phyloP scores from a whole-genome alignment of 2,888 invertebrate genomes.

The Adelognathus sp. region DNA sequence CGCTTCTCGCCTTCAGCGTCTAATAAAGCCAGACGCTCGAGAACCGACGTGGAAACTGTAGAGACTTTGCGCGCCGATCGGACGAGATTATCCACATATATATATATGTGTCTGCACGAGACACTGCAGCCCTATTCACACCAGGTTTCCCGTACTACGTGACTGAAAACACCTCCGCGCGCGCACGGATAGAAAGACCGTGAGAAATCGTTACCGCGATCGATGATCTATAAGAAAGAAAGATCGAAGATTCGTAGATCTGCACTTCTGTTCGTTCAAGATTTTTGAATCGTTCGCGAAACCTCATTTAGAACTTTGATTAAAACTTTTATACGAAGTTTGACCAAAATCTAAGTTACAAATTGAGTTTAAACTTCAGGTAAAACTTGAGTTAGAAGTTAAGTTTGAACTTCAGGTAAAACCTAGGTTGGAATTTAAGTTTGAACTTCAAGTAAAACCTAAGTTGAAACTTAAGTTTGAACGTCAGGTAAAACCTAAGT shows the following conservation, averaged over 20 bases:
- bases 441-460: too few species aligned
- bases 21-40: slow-evolving; percentile 40
- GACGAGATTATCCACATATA: not conserved
- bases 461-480: too few species aligned
- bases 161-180: slow-evolving; percentile 52
- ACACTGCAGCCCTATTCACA: not conserved
- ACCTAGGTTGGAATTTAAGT: too few species aligned
- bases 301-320: too few species aligned
- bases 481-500: too few species aligned
- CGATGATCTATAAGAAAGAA: slow-evolving; percentile 54
- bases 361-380: too few species aligned
- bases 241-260: not conserved
- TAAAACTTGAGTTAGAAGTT: too few species aligned
- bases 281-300: too few species aligned
- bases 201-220: slow-evolving; percentile 59
- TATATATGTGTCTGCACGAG: too few species aligned
- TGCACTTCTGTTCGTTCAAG: slow-evolving; percentile 4
- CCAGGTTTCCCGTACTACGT: slow-evolving; percentile 46
- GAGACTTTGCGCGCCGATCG: not conserved
- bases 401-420: too few species aligned
- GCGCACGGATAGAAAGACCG: slow-evolving; percentile 50
- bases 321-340: too few species aligned
- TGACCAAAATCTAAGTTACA: too few species aligned
- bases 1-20: slow-evolving; percentile 42
- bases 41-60: slow-evolving; percentile 30